These are phyloP conservation scores for Cylloceria caligata DNA, from an alignment of 2,888 invertebrate species.

Conservation along the genomic window DNA sequence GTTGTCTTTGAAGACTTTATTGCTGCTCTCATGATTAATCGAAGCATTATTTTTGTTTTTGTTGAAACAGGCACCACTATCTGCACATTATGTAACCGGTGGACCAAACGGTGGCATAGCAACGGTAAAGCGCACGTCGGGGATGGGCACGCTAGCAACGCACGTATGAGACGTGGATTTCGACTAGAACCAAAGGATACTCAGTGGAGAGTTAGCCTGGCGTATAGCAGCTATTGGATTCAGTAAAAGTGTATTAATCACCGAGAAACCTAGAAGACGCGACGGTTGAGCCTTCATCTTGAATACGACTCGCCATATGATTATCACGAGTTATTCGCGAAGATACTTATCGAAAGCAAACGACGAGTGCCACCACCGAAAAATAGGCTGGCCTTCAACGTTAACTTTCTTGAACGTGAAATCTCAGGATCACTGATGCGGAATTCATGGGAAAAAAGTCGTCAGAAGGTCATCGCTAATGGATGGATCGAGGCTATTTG, in stretches of 20 bases:
- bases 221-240: constrained; percentile 48
- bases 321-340: background rate
- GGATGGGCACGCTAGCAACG: constrained; percentile 87
- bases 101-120: constrained; percentile 86
- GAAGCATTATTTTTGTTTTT: background rate
- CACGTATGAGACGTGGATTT: constrained; percentile 87
- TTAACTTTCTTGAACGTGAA: too few species aligned
- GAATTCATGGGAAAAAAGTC: background rate
- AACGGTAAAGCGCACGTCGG: constrained; percentile 86
- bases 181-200: constrained; percentile 79
- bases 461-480: background rate
- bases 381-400: too few species aligned
- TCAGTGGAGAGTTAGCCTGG: constrained; percentile 52
- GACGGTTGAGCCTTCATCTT: background rate
- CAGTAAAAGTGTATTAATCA: constrained; percentile 9
- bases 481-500: constrained; percentile 38
- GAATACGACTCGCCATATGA: background rate
- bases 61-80: constrained; percentile 79
- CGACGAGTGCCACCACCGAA: background rate
- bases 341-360: background rate
- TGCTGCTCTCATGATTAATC: background rate
- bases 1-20: too few species aligned
- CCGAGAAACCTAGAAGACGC: constrained; percentile 14
- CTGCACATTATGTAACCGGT: constrained; percentile 83
- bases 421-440: too few species aligned